These are phyloP conservation scores for Holocentrus rufus DNA, from an alignment of 2,797 vertebrate species.

Conservation along the genomic window DNA sequence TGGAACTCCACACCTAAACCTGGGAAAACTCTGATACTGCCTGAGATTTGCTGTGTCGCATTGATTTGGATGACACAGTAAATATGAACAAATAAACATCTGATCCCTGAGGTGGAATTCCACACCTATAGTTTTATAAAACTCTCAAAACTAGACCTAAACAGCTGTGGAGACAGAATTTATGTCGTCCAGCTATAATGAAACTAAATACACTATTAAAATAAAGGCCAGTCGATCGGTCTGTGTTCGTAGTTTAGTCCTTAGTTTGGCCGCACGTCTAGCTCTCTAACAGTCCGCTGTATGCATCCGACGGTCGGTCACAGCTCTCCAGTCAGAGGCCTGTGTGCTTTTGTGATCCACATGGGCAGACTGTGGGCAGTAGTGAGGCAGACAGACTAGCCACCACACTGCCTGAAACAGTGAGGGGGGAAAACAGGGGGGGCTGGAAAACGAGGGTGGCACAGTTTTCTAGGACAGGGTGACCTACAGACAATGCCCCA, in stretches of 20 bases:
- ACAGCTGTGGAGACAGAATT: background rate
- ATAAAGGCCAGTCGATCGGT: background rate
- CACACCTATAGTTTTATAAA: conserved; percentile 15
- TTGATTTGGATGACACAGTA: conserved; percentile 14
- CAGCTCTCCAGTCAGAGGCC: conserved; percentile 45
- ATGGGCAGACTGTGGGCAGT: conserved; percentile 6
- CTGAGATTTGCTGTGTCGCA: conserved; percentile 50
- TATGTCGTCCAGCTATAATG: conserved; percentile 3
- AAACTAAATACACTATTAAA: background rate
- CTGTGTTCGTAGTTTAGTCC: background rate
- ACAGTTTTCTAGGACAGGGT: conserved; percentile 35
- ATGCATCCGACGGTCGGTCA: conserved; percentile 5
- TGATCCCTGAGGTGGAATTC: conserved; percentile 56
- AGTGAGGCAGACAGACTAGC: background rate
- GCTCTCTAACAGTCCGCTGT: conserved; percentile 28
- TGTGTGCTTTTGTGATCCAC: background rate
- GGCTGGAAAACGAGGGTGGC: conserved; percentile 25
- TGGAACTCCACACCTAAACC: conserved; percentile 10
- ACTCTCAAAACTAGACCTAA: conserved; percentile 7
- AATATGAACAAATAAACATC: conserved; percentile 30
- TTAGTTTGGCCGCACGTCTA: conserved; percentile 14
- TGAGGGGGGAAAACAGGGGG: background rate
- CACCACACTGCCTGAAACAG: background rate
- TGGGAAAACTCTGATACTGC: conserved; percentile 21
- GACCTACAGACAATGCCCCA: conserved; percentile 50